Conservation (phyloP, 1,140 invertebrate genomes). For the Branchinecta lynchi region DNA sequence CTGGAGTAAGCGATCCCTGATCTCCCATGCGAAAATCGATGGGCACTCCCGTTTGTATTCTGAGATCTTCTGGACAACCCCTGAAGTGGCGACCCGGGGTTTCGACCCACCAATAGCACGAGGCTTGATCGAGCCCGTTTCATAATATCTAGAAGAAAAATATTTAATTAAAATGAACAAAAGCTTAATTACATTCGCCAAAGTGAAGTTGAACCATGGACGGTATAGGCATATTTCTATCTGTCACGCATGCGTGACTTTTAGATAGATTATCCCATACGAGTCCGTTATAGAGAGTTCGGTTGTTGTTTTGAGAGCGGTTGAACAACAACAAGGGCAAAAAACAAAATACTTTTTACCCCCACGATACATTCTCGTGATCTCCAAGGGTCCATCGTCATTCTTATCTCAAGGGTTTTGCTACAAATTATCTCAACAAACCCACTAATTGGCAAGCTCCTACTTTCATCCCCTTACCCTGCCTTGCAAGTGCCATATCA, state of each 20-base stretch:
- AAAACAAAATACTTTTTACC: no score
- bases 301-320: no score
- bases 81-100: conserved; percentile 84
- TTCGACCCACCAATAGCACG: conserved; percentile 90
- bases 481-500: no score
- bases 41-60: conserved; percentile 92
- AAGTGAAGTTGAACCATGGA: neutral
- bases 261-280: no score
- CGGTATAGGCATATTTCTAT: neutral
- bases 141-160: conserved; percentile 63
- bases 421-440: no score
- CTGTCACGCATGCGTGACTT: neutral
- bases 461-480: no score
- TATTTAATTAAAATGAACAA: neutral
- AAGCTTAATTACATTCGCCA: conserved; percentile 15
- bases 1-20: conserved; percentile 79
- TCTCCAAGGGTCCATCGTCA: no score
- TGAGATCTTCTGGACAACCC: conserved; percentile 84
- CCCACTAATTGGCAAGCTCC: no score
- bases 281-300: no score
- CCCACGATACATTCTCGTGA: no score
- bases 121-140: conserved; percentile 92
- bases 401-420: no score
- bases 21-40: conserved; percentile 97
- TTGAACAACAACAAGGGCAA: no score